phyloP scores from a whole-genome alignment of 2,888 invertebrate genomes.

The Dioctria linearis region DNA sequence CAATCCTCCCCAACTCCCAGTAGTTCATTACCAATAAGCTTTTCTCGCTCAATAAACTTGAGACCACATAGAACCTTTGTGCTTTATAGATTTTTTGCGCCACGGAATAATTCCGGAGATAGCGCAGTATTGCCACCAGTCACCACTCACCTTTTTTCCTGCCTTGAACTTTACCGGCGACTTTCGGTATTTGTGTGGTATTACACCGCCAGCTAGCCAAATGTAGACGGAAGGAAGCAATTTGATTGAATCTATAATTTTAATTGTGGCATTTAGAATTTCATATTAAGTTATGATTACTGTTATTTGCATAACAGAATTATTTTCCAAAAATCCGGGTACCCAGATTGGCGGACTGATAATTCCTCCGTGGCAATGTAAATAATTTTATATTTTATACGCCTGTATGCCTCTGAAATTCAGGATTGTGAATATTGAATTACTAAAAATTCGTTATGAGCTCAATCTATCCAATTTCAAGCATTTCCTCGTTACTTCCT shows the following conservation, averaged over 20 bases:
- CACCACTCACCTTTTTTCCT: constrained; percentile 5
- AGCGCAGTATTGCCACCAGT: neutral
- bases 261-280: too few species aligned
- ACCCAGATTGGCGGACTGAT: too few species aligned
- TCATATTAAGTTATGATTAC: too few species aligned
- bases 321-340: too few species aligned
- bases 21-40: constrained; percentile 30
- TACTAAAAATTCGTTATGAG: constrained; percentile 33
- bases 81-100: constrained; percentile 35
- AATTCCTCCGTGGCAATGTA: too few species aligned
- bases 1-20: neutral
- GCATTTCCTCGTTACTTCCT: constrained; percentile 36
- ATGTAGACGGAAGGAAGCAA: too few species aligned
- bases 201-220: too few species aligned
- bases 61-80: neutral
- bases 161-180: neutral
- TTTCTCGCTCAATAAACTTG: constrained; percentile 37
- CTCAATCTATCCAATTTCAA: constrained; percentile 33
- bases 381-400: too few species aligned
- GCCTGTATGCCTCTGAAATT: too few species aligned
- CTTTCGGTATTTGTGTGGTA: too few species aligned
- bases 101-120: neutral
- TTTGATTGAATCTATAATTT: too few species aligned
- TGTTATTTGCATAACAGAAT: too few species aligned
- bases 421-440: neutral